Percentiles rank a stretch among this genome's conserved stretches.
phyloP scores from a whole-genome alignment of 2,113 vertebrate species.

The Trogon melanurus region DNA sequence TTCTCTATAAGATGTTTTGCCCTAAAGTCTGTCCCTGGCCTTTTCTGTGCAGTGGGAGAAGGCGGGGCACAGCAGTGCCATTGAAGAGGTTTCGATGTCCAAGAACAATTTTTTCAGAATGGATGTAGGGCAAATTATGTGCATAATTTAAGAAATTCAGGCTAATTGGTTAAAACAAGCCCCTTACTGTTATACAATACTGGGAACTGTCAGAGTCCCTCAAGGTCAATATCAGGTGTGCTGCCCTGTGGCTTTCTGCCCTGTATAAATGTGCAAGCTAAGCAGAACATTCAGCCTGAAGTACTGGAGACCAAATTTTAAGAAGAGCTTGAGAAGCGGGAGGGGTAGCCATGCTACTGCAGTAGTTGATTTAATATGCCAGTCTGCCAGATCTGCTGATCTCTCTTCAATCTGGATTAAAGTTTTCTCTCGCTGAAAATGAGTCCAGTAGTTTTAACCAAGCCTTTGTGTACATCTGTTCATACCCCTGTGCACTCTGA shows the following conservation, averaged over 20 bases:
- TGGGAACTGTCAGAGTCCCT: neutral
- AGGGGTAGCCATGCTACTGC: neutral
- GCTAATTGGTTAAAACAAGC: neutral
- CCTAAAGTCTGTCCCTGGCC: fast-evolving
- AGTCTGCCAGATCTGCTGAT: neutral
- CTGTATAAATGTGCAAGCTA: neutral
- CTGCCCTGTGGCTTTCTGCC: neutral
- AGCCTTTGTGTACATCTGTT: slow-evolving; percentile 1
- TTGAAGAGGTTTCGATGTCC: neutral
- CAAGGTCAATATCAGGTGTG: neutral
- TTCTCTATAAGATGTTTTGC: neutral
- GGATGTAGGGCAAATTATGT: neutral
- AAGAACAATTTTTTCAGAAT: neutral
- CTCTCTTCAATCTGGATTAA: slow-evolving; percentile 43
- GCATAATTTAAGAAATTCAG: neutral
- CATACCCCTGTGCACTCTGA: neutral
- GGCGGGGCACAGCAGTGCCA: neutral
- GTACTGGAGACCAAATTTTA: neutral
- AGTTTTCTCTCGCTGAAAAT: slow-evolving; percentile 15
- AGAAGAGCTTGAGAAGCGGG: neutral
- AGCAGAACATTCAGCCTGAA: neutral
- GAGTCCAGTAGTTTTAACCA: slow-evolving; percentile 23
- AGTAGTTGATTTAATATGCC: slow-evolving; percentile 2
- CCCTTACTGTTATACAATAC: neutral
- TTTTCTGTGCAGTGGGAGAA: neutral